Conservation (phyloP, 2,113 vertebrate genomes). For the Urocynchramus pylzowi region DNA sequence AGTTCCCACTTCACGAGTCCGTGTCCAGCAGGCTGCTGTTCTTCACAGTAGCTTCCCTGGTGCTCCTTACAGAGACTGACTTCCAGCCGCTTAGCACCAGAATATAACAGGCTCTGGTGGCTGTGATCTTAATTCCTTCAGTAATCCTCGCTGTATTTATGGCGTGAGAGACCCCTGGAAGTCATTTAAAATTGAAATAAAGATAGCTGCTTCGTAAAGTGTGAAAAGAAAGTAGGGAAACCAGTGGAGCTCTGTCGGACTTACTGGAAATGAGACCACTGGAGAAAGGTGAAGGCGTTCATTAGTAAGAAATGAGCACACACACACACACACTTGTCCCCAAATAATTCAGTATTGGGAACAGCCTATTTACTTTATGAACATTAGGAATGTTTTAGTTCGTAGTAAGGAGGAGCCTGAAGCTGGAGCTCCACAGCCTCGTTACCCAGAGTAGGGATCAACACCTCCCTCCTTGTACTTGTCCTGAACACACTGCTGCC, state of each 20-base stretch:
- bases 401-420: not conserved
- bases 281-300: accelerated
- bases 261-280: not conserved
- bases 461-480: not conserved
- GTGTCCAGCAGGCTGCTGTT: accelerated
- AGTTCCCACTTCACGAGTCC: not conserved
- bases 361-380: not conserved
- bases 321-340: too few relatives aligned
- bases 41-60: not conserved
- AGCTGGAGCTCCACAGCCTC: not conserved
- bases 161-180: not conserved
- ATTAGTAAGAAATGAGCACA: not conserved
- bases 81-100: not conserved
- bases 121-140: not conserved
- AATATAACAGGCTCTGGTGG: not conserved
- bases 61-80: not conserved
- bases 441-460: accelerated
- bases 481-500: not conserved
- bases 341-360: not conserved
- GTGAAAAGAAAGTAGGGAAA: not conserved
- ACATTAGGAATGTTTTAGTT: not conserved
- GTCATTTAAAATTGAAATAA: not conserved
- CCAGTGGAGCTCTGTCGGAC: not conserved
- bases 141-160: not conserved
- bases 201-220: not conserved